phyloP scores from a whole-genome alignment of 37 sponge, comb jelly and placozoan genomes.

The Oopsacas minuta region DNA sequence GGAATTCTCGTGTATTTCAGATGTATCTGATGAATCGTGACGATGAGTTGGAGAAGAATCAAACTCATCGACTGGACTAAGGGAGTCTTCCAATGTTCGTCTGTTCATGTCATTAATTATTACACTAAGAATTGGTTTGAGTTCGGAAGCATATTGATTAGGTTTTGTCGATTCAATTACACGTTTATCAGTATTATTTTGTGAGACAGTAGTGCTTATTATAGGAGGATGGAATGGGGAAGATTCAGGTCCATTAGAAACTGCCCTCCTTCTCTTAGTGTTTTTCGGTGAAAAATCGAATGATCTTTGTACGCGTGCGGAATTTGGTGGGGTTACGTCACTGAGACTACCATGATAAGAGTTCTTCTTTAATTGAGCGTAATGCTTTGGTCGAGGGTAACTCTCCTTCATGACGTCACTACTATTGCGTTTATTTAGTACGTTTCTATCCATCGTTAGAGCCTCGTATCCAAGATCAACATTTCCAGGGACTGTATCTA shows the following conservation, averaged over 20 bases:
- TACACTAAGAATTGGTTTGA: background rate
- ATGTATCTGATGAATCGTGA: background rate
- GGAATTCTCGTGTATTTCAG: background rate
- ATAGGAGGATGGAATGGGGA: background rate
- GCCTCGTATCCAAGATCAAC: background rate
- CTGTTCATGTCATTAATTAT: background rate
- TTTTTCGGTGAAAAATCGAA: background rate
- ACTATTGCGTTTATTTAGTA: background rate
- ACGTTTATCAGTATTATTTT: background rate
- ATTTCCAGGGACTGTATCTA: background rate
- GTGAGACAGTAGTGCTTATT: no score
- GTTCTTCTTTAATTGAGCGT: slow-evolving; percentile 1
- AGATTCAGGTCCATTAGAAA: background rate
- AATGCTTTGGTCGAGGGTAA: background rate
- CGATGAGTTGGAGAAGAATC: background rate
- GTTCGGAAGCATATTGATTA: background rate
- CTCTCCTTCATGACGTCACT: background rate
- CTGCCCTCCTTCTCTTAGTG: background rate
- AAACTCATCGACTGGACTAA: background rate
- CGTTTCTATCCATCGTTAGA: background rate
- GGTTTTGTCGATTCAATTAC: background rate
- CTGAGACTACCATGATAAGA: background rate
- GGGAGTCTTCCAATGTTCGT: background rate
- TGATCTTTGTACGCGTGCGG: background rate
- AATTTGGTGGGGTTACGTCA: slow-evolving; percentile 13